phyloP scores from a whole-genome alignment of 2,113 vertebrate species.

The Parus major region DNA sequence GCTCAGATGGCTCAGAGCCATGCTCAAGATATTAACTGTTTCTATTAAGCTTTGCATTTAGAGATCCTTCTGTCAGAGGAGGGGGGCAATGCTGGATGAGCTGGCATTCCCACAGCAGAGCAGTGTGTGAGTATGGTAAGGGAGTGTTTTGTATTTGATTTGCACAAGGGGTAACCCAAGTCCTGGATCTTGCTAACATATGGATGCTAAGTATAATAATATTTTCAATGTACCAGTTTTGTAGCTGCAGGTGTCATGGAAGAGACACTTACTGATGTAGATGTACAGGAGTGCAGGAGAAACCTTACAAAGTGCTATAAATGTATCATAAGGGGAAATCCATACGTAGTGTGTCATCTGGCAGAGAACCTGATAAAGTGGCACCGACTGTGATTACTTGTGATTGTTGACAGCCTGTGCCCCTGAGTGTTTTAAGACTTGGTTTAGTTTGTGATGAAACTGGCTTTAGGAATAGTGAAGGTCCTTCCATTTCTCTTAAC shows the following conservation, averaged over 20 bases:
- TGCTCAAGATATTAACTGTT: slow-evolving; percentile 30
- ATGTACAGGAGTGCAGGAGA: not conserved
- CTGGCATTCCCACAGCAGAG: not conserved
- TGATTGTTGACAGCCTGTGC: not conserved
- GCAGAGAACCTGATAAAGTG: not conserved
- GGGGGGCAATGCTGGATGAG: not conserved
- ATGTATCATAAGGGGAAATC: not conserved
- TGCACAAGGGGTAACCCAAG: not conserved
- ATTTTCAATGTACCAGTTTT: not conserved
- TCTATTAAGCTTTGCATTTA: slow-evolving; percentile 31
- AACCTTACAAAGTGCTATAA: not conserved
- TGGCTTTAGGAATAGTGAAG: not conserved
- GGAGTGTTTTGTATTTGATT: not conserved
- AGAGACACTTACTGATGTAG: not conserved
- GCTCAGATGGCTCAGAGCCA: slow-evolving; percentile 12
- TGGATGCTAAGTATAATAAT: not conserved
- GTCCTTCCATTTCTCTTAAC: not conserved
- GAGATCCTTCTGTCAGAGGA: not conserved
- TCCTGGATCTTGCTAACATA: not conserved
- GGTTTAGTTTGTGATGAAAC: not conserved
- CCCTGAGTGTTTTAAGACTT: not conserved
- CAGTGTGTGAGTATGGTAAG: no score
- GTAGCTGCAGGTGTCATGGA: not conserved
- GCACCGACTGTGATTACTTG: not conserved
- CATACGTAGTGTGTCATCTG: not conserved